Conservation (phyloP, 2,113 vertebrate species). For the Xenus cinereus region DNA sequence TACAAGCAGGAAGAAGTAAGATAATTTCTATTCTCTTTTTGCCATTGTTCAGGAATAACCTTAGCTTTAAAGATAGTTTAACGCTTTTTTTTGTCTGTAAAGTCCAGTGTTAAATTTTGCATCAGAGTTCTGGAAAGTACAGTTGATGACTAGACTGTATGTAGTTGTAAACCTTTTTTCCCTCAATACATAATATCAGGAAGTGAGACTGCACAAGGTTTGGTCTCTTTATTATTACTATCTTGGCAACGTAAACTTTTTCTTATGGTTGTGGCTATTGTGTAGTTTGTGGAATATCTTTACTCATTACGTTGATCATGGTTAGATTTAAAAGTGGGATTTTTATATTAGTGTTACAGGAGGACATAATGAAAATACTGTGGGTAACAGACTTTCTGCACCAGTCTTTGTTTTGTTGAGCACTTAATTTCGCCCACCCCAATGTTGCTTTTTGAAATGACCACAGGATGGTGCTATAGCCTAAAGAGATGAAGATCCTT, state of each 20-base stretch:
- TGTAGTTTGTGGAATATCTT: neutral
- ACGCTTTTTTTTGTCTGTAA: neutral
- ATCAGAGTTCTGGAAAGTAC: neutral
- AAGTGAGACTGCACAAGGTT: neutral
- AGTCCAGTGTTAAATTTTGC: neutral
- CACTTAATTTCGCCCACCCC: neutral
- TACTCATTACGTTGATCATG: neutral
- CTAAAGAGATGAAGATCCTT: neutral
- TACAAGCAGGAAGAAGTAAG: neutral
- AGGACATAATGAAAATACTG: neutral
- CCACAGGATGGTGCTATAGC: neutral
- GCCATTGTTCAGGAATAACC: neutral
- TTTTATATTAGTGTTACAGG: neutral
- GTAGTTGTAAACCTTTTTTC: neutral
- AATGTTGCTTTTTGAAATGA: rapidly evolving
- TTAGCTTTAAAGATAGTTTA: neutral
- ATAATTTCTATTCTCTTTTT: neutral
- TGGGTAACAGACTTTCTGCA: neutral
- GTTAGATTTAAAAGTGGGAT: neutral
- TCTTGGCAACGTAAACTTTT: neutral
- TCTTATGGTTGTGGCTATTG: neutral
- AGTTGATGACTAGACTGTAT: neutral
- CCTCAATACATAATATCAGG: neutral
- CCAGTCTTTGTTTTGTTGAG: rapidly evolving
- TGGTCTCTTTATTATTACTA: neutral